A percentile compares a stretch with the other conserved stretches of the same genome.
These are phyloP conservation scores for Paradoxurus hermaphroditus DNA, from an alignment of 2,113 vertebrate species.

Conservation along the genomic window DNA sequence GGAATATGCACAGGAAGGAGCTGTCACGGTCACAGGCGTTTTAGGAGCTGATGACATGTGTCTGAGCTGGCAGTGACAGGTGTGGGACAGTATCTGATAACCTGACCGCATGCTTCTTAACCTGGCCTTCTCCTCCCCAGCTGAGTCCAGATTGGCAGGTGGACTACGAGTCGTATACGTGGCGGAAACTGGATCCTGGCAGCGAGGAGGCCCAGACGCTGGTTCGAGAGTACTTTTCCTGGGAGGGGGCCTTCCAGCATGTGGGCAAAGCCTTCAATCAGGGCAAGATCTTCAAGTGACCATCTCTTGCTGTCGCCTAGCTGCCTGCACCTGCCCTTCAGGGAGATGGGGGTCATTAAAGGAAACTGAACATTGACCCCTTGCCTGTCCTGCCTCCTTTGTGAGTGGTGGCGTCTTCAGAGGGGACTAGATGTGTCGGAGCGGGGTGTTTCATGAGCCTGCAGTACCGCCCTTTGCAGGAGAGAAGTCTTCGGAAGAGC, in stretches of 20 bases:
- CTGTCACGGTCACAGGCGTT: neutral
- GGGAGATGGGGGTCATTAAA: conserved; percentile 71
- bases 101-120: neutral
- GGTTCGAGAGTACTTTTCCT: conserved; percentile 93
- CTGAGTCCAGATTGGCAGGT: conserved; percentile 92
- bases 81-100: neutral
- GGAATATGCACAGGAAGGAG: neutral
- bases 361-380: conserved; percentile 68
- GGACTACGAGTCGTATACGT: conserved; percentile 93
- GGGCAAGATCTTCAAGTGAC: conserved; percentile 95
- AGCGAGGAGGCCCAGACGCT: conserved; percentile 91
- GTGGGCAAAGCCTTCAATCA: conserved; percentile 91
- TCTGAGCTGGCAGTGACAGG: neutral
- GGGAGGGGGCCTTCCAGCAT: conserved; percentile 94
- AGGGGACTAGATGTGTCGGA: neutral
- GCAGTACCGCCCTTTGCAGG: neutral
- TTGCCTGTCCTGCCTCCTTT: conserved; percentile 47
- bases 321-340: conserved; percentile 37
- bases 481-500: neutral
- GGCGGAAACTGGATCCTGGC: conserved; percentile 90
- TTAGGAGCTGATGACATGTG: neutral
- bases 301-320: neutral
- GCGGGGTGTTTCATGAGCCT: neutral
- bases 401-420: neutral
- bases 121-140: conserved; percentile 71